These are phyloP conservation scores for Gymnothorax reevesii DNA, from an alignment of 2,797 vertebrate species.

Conservation along the genomic window DNA sequence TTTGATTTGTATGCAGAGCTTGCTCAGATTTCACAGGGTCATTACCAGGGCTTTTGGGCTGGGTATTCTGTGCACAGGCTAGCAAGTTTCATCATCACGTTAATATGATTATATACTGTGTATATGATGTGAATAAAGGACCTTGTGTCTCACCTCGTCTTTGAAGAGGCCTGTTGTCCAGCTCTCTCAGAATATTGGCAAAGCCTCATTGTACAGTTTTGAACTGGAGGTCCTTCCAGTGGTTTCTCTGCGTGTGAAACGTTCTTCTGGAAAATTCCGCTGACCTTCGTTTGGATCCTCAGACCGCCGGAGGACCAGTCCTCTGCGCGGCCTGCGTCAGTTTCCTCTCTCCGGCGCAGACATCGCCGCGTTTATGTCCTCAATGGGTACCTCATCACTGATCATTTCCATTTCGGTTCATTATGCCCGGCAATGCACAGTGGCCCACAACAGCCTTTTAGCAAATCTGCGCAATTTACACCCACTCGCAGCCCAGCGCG, in stretches of 20 bases:
- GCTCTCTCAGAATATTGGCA: neutral
- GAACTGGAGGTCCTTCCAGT: slow-evolving; percentile 3
- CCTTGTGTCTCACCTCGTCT: neutral
- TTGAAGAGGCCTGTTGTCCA: neutral
- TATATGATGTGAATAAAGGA: slow-evolving; percentile 13
- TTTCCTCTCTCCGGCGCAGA: slow-evolving; percentile 13
- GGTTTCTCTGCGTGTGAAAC: slow-evolving; percentile 45
- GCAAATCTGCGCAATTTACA: neutral
- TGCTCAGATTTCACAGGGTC: neutral
- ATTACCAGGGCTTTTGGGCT: neutral
- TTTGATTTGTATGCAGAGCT: too few relatives aligned
- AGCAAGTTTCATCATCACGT: too few relatives aligned
- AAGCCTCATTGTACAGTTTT: neutral
- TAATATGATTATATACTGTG: slow-evolving; percentile 37
- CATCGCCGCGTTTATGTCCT: neutral
- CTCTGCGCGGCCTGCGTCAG: slow-evolving; percentile 32
- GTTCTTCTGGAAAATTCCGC: slow-evolving; percentile 48
- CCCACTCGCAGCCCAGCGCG: neutral
- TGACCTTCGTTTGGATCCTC: slow-evolving; percentile 47
- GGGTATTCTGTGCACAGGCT: too few relatives aligned
- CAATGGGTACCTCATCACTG: neutral
- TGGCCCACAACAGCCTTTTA: neutral
- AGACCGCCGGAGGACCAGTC: slow-evolving; percentile 42
- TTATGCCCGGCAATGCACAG: slow-evolving; percentile 42
- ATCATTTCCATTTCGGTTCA: slow-evolving; percentile 46